Evolutionary conservation across 1,140 invertebrate genomes (phyloP).

Genomic region (Oppia nitens): DNA sequence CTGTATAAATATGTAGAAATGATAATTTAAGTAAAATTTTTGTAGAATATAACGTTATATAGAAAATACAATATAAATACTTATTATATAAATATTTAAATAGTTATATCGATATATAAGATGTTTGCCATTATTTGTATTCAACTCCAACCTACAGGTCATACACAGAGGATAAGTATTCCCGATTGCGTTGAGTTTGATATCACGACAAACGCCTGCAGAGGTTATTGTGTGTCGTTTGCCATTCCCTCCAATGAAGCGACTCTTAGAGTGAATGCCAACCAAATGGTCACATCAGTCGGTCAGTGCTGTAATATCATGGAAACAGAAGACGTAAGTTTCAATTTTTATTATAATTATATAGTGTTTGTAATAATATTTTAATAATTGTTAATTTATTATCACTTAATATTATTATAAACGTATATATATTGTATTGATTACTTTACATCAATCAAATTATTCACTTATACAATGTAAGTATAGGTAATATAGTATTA

Average conservation of each 20-base stretch:
- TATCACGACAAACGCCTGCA: conserved; percentile 67
- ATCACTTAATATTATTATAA: not conserved
- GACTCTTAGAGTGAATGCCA: conserved; percentile 35
- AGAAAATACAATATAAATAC: too few relatives aligned
- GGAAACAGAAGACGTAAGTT: conserved; percentile 57
- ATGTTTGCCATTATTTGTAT: too few relatives aligned
- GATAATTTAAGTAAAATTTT: too few relatives aligned
- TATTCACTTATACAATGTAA: too few relatives aligned
- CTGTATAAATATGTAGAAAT: too few relatives aligned
- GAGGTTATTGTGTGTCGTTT: conserved; percentile 68
- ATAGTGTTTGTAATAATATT: conserved; percentile 1
- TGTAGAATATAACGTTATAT: too few relatives aligned
- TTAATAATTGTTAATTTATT: not conserved
- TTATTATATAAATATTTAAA: too few relatives aligned
- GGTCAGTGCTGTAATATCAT: conserved; percentile 76
- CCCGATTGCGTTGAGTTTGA: conserved; percentile 64
- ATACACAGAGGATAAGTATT: conserved; percentile 57
- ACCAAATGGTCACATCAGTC: conserved; percentile 58
- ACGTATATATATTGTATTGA: not conserved
- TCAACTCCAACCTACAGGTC: too few relatives aligned
- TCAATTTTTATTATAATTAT: not conserved
- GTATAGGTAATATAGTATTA: too few relatives aligned
- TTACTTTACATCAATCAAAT: not conserved
- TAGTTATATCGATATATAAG: too few relatives aligned
- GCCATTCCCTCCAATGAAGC: conserved; percentile 43